phyloP scores from a whole-genome alignment of 1,140 invertebrate genomes.

The Ostrea edulis region DNA sequence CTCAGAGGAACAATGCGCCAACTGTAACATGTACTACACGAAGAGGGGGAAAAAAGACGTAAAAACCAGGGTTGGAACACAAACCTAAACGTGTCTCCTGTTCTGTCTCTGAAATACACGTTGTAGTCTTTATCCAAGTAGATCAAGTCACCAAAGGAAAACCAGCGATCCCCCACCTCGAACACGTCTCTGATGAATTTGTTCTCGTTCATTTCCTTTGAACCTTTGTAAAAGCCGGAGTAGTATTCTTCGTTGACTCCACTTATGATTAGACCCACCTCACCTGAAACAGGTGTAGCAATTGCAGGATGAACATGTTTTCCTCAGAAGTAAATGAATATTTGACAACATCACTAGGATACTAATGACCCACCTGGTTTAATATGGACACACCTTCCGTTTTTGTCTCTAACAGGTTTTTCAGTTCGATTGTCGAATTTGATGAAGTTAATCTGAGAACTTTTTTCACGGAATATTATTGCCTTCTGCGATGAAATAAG shows the following conservation, averaged over 20 bases:
- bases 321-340: not conserved
- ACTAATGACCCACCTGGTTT: slow-evolving; percentile 39
- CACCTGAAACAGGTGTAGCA: slow-evolving; percentile 44
- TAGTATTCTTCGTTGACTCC: slow-evolving; percentile 8
- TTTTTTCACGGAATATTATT: not conserved
- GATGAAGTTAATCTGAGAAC: not conserved
- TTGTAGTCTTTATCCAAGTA: slow-evolving; percentile 74
- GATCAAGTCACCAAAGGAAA: slow-evolving; percentile 77
- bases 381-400: slow-evolving; percentile 47
- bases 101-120: slow-evolving; percentile 78
- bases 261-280: slow-evolving; percentile 42
- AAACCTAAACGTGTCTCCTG: slow-evolving; percentile 73
- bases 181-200: slow-evolving; percentile 71
- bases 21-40: no score
- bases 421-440: slow-evolving; percentile 19
- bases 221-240: slow-evolving; percentile 66
- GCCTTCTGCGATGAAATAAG: not conserved
- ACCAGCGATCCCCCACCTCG: slow-evolving; percentile 70
- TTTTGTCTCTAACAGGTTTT: slow-evolving; percentile 48
- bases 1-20: no score
- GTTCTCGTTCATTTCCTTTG: slow-evolving; percentile 64
- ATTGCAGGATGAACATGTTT: not conserved
- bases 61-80: no score
- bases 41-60: no score
- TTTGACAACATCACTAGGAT: not conserved